Conservation (phyloP, 2,888 invertebrate genomes). For the Serrognathus titanus region DNA sequence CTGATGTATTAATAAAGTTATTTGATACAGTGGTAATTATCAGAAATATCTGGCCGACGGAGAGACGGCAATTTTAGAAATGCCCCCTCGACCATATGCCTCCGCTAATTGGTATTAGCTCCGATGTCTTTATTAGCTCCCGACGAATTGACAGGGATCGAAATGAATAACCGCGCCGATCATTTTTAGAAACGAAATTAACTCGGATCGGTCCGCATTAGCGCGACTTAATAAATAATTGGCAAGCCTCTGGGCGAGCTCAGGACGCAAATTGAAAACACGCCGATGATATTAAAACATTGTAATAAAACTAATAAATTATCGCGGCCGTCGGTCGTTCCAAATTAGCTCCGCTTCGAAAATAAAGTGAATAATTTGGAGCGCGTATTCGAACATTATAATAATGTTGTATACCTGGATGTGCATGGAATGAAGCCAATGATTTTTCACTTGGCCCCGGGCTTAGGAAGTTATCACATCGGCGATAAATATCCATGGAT, state of each 20-base stretch:
- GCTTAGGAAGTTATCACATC: not conserved
- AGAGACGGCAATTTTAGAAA: not conserved
- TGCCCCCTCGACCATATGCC: not conserved
- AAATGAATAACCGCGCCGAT: no score
- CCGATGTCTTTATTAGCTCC: no score
- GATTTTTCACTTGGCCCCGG: not conserved
- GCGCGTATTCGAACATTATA: not conserved
- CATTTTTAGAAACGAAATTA: no score
- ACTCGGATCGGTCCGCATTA: no score
- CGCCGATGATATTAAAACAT: not conserved
- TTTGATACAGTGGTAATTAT: conserved; percentile 1
- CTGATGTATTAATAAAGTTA: conserved; percentile 3
- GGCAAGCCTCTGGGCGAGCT: no score
- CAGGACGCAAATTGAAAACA: no score
- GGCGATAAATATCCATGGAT: conserved; percentile 1
- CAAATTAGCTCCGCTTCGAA: not conserved
- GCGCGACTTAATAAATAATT: no score
- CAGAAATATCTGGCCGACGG: not conserved
- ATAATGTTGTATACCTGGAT: not conserved
- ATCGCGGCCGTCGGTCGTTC: not conserved
- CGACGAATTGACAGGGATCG: no score
- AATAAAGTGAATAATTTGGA: not conserved
- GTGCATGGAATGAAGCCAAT: not conserved
- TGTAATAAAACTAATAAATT: conserved; percentile 3
- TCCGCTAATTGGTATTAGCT: not conserved